These are phyloP conservation scores for Leuctra nigra DNA, from an alignment of 2,888 invertebrate genomes.

Conservation along the genomic window DNA sequence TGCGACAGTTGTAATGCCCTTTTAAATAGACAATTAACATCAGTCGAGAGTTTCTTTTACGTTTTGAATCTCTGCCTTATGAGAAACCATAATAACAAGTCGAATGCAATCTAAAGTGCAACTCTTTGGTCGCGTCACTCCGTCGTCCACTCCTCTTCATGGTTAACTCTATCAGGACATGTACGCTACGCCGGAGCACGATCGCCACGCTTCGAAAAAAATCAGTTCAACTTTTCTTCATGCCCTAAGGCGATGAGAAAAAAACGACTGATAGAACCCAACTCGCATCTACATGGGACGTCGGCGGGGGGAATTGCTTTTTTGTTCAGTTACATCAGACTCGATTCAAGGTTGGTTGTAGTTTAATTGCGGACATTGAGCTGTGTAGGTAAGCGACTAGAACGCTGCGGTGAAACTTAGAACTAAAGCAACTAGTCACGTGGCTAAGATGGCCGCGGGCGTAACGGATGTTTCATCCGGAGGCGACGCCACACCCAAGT, in stretches of 20 bases:
- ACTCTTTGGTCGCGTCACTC: too few relatives aligned
- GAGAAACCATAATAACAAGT: too few relatives aligned
- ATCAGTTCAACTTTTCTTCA: constrained; percentile 15
- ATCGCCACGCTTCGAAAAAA: constrained; percentile 16
- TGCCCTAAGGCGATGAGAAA: constrained; percentile 4
- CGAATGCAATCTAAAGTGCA: too few relatives aligned
- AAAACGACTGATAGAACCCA: background rate
- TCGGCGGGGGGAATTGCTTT: constrained; percentile 10
- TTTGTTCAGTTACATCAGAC: constrained; percentile 9
- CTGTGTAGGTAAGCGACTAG: background rate
- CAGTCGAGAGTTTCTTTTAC: too few relatives aligned
- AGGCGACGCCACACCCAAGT: constrained; percentile 16
- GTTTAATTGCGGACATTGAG: constrained; percentile 18
- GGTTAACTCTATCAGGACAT: constrained; percentile 1
- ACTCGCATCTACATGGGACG: constrained; percentile 14
- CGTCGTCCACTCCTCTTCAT: background rate
- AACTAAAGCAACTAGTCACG: background rate
- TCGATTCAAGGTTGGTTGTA: constrained; percentile 17
- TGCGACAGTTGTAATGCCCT: too few relatives aligned
- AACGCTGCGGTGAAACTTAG: background rate
- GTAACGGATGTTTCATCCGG: constrained; percentile 13
- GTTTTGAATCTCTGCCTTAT: too few relatives aligned
- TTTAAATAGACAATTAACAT: too few relatives aligned
- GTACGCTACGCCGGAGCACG: constrained; percentile 12
- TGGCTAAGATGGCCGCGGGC: constrained; percentile 12